phyloP scores from a whole-genome alignment of 92 coral and sea anemone genomes.

The Zoanthus gigantus region DNA sequence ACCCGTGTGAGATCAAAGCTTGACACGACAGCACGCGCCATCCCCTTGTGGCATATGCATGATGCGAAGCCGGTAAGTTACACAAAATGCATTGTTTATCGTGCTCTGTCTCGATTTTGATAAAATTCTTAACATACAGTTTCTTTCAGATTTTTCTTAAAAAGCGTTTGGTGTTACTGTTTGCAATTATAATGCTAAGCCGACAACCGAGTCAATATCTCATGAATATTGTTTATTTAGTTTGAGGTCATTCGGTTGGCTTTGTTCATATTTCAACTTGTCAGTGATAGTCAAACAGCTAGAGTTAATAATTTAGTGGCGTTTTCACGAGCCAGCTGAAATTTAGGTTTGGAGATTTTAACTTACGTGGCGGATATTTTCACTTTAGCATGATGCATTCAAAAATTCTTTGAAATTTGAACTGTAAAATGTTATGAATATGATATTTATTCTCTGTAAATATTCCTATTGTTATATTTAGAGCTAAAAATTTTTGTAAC shows the following conservation, averaged over 20 bases:
- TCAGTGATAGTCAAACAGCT: slow-evolving; percentile 30
- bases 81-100: neutral
- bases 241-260: neutral
- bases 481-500: neutral
- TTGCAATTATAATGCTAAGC: slow-evolving; percentile 18
- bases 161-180: neutral
- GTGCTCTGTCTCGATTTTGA: neutral
- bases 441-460: neutral
- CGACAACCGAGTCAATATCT: slow-evolving; percentile 30
- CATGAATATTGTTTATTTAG: neutral
- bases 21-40: slow-evolving; percentile 21
- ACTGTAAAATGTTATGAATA: neutral
- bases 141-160: neutral
- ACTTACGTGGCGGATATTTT: neutral
- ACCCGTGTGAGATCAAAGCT: neutral
- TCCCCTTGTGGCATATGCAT: neutral
- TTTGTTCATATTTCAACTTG: slow-evolving; percentile 6
- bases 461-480: neutral
- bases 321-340: slow-evolving; percentile 19
- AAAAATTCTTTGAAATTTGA: neutral
- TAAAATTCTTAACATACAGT: neutral
- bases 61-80: slow-evolving; percentile 10
- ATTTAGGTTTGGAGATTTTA: neutral
- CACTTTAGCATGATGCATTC: neutral
- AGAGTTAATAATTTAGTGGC: slow-evolving; percentile 43